Conservation (phyloP, 2,797 vertebrate genomes). For the Gambelia wislizenii region DNA sequence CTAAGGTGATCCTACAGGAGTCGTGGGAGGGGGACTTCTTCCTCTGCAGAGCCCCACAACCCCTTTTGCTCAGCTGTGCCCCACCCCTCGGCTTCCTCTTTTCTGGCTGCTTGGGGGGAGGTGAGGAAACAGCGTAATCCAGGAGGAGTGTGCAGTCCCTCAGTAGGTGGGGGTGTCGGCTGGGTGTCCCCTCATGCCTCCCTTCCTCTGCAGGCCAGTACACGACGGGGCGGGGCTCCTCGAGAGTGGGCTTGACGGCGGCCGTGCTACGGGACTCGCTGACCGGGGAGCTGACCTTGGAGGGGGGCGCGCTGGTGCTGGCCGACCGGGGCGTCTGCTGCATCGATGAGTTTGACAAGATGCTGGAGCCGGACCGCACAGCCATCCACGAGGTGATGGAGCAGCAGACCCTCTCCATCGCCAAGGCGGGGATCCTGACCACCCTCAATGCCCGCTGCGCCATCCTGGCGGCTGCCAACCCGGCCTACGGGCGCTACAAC, state of each 20-base stretch:
- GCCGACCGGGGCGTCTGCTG: slow-evolving; percentile 93
- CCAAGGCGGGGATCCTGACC: slow-evolving; percentile 94
- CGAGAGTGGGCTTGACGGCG: slow-evolving; percentile 91
- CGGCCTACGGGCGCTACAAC: slow-evolving; percentile 92
- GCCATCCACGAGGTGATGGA: slow-evolving; percentile 98
- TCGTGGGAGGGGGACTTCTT: no score
- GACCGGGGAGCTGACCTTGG: slow-evolving; percentile 89
- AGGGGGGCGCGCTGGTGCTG: slow-evolving; percentile 91
- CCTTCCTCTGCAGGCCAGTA: slow-evolving; percentile 85
- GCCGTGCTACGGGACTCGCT: slow-evolving; percentile 90
- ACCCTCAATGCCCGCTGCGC: slow-evolving; percentile 94
- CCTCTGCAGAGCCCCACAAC: no score
- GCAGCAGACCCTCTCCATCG: slow-evolving; percentile 95
- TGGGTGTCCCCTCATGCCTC: accelerated
- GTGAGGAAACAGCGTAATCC: not conserved
- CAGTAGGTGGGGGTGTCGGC: not conserved
- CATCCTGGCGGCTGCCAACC: slow-evolving; percentile 91
- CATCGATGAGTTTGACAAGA: slow-evolving; percentile 97
- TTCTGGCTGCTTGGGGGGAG: no score
- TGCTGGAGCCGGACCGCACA: slow-evolving; percentile 91
- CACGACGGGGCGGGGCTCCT: slow-evolving; percentile 92
- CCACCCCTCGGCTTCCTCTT: no score
- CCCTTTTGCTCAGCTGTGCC: no score
- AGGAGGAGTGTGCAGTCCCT: no score
- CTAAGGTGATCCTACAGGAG: no score